Conservation (phyloP, 1,140 invertebrate genomes). For the Hydropsyche tenuis region DNA sequence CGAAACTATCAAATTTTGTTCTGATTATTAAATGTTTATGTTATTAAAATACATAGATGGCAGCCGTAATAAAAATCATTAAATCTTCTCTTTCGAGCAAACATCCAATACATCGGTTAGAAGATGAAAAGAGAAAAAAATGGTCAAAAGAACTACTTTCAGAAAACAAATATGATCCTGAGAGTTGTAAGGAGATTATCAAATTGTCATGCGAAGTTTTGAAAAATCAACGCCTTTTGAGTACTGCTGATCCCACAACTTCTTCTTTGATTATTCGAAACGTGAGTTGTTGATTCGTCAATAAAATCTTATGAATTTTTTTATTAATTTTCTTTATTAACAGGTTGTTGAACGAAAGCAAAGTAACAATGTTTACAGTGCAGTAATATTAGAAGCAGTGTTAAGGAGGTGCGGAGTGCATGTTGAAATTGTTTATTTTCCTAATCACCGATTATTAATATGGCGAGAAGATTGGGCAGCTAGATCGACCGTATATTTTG, state of each 20-base stretch:
- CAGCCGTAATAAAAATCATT: slow-evolving; percentile 61
- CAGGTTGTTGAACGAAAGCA: slow-evolving; percentile 67
- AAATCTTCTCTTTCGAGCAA: slow-evolving; percentile 54
- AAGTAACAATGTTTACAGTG: slow-evolving; percentile 70
- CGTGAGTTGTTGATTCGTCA: neutral
- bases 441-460: slow-evolving; percentile 56
- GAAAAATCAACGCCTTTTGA: neutral
- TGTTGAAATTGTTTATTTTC: slow-evolving; percentile 72
- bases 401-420: slow-evolving; percentile 70
- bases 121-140: slow-evolving; percentile 52
- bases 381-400: slow-evolving; percentile 71
- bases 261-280: neutral
- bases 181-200: slow-evolving; percentile 15
- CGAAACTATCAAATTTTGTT: too few species aligned
- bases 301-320: neutral
- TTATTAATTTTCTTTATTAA: slow-evolving; percentile 32
- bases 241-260: neutral
- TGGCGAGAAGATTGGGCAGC: slow-evolving; percentile 51
- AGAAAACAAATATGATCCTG: slow-evolving; percentile 58
- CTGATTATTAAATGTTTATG: too few species aligned
- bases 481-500: slow-evolving; percentile 44
- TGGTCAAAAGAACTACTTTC: slow-evolving; percentile 60
- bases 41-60: slow-evolving; percentile 52
- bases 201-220: neutral
- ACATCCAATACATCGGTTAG: slow-evolving; percentile 60